phyloP scores from a whole-genome alignment of 2,113 vertebrate genomes.

The Myotis yumanensis region DNA sequence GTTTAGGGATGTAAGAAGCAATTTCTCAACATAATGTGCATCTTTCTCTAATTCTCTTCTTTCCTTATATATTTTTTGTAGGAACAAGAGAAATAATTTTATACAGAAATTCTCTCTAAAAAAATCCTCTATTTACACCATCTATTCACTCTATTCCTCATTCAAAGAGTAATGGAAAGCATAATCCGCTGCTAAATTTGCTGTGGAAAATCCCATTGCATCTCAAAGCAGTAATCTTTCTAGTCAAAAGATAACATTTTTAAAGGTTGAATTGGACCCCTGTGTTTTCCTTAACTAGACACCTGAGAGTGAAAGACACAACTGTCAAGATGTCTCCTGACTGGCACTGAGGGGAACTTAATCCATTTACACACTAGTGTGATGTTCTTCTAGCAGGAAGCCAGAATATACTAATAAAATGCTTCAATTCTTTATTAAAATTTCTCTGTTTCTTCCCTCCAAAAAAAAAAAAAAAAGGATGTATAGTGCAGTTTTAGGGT shows the following conservation, averaged over 20 bases:
- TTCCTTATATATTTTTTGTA: background rate
- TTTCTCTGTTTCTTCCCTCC: slow-evolving; percentile 2
- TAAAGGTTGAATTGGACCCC: slow-evolving; percentile 73
- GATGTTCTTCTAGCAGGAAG: slow-evolving; percentile 75
- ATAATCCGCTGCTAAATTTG: slow-evolving; percentile 67
- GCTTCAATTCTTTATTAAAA: slow-evolving; percentile 77
- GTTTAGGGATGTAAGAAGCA: background rate
- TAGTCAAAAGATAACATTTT: slow-evolving; percentile 79
- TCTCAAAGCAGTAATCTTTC: slow-evolving; percentile 75
- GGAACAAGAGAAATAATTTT: slow-evolving; percentile 33
- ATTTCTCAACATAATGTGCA: background rate
- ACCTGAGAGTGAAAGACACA: slow-evolving; percentile 79
- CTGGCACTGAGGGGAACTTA: slow-evolving; percentile 70
- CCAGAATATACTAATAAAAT: slow-evolving; percentile 80
- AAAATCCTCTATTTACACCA: slow-evolving; percentile 62
- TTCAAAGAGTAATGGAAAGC: slow-evolving; percentile 65
- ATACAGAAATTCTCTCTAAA: background rate
- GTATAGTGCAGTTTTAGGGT: slow-evolving; percentile 24
- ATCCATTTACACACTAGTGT: slow-evolving; percentile 78
- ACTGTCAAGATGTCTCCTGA: slow-evolving; percentile 72
- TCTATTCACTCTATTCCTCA: slow-evolving; percentile 64
- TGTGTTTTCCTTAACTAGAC: slow-evolving; percentile 77
- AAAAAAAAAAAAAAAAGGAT: background rate
- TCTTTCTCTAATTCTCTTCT: background rate
- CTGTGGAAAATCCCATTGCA: slow-evolving; percentile 72